Base-by-base conservation (phyloP, 2,113 vertebrate species). In the Diphyllodes magnificus region DNA sequence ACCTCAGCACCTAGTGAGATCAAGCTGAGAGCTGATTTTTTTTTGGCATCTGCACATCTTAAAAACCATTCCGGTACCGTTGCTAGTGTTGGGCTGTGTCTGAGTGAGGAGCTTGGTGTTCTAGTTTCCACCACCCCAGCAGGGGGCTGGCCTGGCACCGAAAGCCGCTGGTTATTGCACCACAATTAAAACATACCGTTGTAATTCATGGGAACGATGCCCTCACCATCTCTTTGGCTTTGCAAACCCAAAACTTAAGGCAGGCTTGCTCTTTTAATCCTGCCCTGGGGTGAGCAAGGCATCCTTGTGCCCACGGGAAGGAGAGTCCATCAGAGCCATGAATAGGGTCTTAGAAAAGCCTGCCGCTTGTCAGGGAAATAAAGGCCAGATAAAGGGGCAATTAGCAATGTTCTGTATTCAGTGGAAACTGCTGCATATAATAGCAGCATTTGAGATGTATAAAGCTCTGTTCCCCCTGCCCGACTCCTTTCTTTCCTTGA, bases 271-370 rank as follows among this genome's bases (percentile, higher is more conserved):
- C 51, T 92, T 68, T 64, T 88, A 92, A 86, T 94, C n/a, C 65
- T 23, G 23, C 28, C 39, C 56, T 3, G 56, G 56, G 49, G 42
- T 79, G n/a, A 1, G 35, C 53, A 81, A 95, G 42, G 39, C 86
- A 78, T 82, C 65, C 50, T 60, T 85, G 65, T 94, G 82, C 80
- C 70, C 76, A 50, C 76, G 65, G 77, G 86, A 92, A 92, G 94
- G 79, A 54, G 33, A 71, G 60, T 73, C 44, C 56, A 18, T 77
- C 63, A 31, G 50, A 88, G 54, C 31, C 27, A 69, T 95, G 94
- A 95, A 96, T 94, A 88, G 70, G 28, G 80, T 88, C 92, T 90
- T 93, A 90, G 54, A 95, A 95, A 95, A 93, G 73, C 24, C 51
- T 9, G 10, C 2, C 2, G 2, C 88, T 93, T 59, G 42, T 63